Evolutionary conservation across 2,113 vertebrate species (phyloP).

Genomic region (Bos taurus): DNA sequence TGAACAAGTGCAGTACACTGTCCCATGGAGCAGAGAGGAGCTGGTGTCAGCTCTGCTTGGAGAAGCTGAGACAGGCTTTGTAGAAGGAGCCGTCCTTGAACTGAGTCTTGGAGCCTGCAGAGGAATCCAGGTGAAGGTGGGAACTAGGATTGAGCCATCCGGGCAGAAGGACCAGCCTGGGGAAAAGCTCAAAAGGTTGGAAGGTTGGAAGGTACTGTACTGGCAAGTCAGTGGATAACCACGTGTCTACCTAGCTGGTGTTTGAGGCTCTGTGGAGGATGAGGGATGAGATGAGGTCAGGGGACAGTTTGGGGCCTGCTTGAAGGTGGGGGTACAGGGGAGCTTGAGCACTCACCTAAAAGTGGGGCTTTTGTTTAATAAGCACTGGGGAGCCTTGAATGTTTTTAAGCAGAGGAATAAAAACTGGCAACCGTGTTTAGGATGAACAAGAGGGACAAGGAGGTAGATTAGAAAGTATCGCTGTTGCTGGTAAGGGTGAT

Average conservation of each 20-base stretch:
- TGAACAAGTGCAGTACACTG: not conserved
- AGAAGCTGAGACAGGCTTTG: not conserved
- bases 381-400: not conserved
- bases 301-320: not conserved
- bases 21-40: not conserved
- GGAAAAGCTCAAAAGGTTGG: not conserved
- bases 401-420: not conserved
- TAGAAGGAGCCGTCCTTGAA: not conserved
- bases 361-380: not conserved
- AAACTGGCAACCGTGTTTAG: not conserved
- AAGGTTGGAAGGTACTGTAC: not conserved
- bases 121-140: not conserved
- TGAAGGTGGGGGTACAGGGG: not conserved
- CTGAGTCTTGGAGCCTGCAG: not conserved
- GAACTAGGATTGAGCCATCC: not conserved
- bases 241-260: not conserved
- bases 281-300: not conserved
- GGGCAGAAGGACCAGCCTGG: not conserved
- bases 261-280: not conserved
- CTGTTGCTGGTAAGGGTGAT: not conserved
- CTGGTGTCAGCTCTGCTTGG: not conserved
- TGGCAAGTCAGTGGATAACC: not conserved
- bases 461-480: not conserved
- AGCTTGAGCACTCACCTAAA: not conserved
- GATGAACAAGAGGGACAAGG: not conserved